Percentiles rank a stretch among this genome's conserved stretches.
Conservation (phyloP, 2,888 invertebrate genomes). For the Nomada lathburiana region DNA sequence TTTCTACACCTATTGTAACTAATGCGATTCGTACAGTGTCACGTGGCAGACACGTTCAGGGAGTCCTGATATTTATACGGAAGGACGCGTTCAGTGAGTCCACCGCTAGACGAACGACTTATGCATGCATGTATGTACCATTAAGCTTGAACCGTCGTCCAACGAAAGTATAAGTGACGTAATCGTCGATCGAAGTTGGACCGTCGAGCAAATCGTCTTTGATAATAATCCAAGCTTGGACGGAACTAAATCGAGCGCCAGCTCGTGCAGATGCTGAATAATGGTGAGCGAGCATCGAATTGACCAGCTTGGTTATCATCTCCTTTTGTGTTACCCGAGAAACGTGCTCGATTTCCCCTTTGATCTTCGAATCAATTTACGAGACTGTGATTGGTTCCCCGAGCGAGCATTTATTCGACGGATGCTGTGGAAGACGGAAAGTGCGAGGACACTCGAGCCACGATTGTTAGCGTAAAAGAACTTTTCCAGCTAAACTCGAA, state of each 20-base stretch:
- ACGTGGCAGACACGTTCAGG: not conserved
- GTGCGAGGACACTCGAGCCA: not conserved
- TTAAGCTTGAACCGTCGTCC: too few species aligned
- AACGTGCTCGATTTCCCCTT: slow-evolving; percentile 19
- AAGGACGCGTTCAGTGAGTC: slow-evolving; percentile 30
- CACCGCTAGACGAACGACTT: too few species aligned
- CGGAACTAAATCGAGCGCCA: slow-evolving; percentile 60
- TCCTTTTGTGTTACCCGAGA: not conserved
- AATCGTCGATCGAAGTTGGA: slow-evolving; percentile 36
- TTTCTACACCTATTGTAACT: not conserved
- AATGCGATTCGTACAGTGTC: slow-evolving; percentile 1
- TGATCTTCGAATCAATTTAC: slow-evolving; percentile 28
- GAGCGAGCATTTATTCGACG: not conserved
- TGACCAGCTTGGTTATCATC: slow-evolving; percentile 32
- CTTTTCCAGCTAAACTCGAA: not conserved
- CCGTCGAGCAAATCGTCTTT: slow-evolving; percentile 40
- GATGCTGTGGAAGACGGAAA: not conserved
- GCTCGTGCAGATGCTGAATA: slow-evolving; percentile 44
- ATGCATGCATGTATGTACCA: too few species aligned
- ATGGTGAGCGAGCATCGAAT: slow-evolving; percentile 45
- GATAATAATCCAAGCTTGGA: slow-evolving; percentile 40
- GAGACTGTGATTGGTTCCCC: slow-evolving; percentile 12
- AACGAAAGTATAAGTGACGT: slow-evolving; percentile 38
- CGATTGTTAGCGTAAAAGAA: not conserved
- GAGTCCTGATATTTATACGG: slow-evolving; percentile 10